Percentiles rank a stretch among this genome's conserved stretches.
phyloP scores from a whole-genome alignment of 2,113 vertebrate species.

The Colossoma macropomum region DNA sequence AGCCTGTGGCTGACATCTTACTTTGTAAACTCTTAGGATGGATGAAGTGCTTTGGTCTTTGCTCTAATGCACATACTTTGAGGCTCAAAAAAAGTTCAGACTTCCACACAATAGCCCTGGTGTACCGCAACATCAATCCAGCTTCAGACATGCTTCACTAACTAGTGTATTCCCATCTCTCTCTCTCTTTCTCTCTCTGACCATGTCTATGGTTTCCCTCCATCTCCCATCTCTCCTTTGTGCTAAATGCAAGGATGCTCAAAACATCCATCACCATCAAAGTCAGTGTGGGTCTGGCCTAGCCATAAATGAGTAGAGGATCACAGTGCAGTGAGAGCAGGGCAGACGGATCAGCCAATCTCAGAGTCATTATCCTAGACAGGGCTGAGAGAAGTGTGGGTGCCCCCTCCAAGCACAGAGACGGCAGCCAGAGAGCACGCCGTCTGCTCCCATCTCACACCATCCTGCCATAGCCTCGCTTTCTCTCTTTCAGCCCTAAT shows the following conservation, averaged over 20 bases:
- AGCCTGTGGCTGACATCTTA: no score
- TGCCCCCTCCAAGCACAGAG: neutral
- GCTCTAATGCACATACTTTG: no score
- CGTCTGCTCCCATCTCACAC: neutral
- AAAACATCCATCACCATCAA: constrained; percentile 48
- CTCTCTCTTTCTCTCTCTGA: constrained; percentile 43
- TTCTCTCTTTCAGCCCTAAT: neutral
- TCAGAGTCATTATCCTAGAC: constrained; percentile 34
- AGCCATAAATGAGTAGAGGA: constrained; percentile 55
- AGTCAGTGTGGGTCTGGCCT: constrained; percentile 21
- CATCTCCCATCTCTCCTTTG: neutral
- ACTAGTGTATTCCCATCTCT: constrained; percentile 11
- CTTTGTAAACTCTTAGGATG: no score
- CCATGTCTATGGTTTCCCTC: constrained; percentile 20
- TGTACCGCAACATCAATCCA: constrained; percentile 43
- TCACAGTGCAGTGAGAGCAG: constrained; percentile 45
- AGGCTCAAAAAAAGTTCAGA: constrained; percentile 43
- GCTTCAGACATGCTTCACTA: constrained; percentile 12
- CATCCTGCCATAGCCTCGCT: neutral
- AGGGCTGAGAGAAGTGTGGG: constrained; percentile 32
- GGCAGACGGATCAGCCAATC: constrained; percentile 45
- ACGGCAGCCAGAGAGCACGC: neutral
- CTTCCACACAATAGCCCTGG: constrained; percentile 25
- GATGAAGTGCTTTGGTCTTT: no score
- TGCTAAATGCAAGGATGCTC: constrained; percentile 33